A percentile compares a stretch with the other conserved stretches of the same genome.
These are phyloP conservation scores for Ecdyonurus torrentis DNA, from an alignment of 2,888 invertebrate species.

Conservation along the genomic window DNA sequence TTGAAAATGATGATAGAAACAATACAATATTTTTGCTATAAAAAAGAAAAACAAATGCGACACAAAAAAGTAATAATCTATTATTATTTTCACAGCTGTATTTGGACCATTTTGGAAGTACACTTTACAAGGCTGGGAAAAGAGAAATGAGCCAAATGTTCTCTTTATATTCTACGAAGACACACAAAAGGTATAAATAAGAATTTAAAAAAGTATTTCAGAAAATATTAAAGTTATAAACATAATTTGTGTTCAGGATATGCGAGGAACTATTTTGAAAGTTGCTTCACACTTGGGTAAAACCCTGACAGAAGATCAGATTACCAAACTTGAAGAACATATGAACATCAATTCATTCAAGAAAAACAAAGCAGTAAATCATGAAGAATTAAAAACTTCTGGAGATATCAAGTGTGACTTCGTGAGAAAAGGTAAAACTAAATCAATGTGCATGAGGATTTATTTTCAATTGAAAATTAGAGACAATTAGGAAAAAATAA, in stretches of 20 bases:
- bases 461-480: too few relatives aligned
- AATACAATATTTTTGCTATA: too few relatives aligned
- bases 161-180: not conserved
- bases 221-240: not conserved
- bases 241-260: not conserved
- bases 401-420: not conserved
- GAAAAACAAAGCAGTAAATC: not conserved
- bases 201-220: not conserved
- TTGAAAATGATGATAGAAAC: too few relatives aligned
- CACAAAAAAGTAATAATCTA: too few relatives aligned
- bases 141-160: not conserved
- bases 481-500: too few relatives aligned
- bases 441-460: too few relatives aligned
- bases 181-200: not conserved
- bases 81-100: not conserved
- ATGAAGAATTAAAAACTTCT: not conserved
- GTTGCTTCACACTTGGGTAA: not conserved
- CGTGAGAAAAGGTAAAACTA: not conserved
- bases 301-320: not conserved
- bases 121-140: not conserved
- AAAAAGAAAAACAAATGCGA: too few relatives aligned
- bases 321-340: not conserved
- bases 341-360: not conserved
- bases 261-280: not conserved
- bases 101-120: not conserved